phyloP scores from a whole-genome alignment of 2,113 vertebrate genomes.

The Dicerorhinus sumatrensis region DNA sequence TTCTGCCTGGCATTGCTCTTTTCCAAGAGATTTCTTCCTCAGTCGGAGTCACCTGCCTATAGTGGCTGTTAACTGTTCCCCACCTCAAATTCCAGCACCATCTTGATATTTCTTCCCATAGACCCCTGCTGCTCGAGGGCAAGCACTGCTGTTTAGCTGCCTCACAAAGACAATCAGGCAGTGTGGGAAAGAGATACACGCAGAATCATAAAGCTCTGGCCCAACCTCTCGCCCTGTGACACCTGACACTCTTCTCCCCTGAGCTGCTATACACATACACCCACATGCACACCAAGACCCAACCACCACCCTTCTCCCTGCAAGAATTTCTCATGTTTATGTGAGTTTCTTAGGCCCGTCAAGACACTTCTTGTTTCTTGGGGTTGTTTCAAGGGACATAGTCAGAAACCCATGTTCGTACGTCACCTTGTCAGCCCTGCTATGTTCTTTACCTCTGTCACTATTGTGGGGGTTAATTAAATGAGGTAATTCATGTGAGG shows the following conservation, averaged over 20 bases:
- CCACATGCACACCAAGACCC: neutral
- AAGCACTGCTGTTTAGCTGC: neutral
- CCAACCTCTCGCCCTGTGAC: neutral
- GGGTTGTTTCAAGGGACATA: neutral
- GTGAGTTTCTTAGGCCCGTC: neutral
- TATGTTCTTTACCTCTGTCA: neutral
- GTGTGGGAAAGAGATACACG: neutral
- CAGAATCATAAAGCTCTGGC: neutral
- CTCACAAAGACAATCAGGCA: neutral
- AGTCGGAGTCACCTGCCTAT: neutral
- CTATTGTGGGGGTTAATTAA: neutral
- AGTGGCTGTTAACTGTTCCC: neutral
- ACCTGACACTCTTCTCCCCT: neutral
- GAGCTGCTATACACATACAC: neutral
- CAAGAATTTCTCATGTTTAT: neutral
- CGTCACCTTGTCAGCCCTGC: neutral
- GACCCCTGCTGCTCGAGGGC: neutral
- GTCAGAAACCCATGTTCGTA: neutral
- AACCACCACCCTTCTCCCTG: neutral
- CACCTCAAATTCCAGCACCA: neutral
- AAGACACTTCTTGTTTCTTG: neutral
- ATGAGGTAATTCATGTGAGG: neutral
- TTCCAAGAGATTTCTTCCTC: neutral
- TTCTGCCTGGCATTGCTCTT: neutral
- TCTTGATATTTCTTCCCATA: neutral